Base-by-base conservation (phyloP, 2,113 vertebrate species). In the Calyptommatus sinebrachiatus region DNA sequence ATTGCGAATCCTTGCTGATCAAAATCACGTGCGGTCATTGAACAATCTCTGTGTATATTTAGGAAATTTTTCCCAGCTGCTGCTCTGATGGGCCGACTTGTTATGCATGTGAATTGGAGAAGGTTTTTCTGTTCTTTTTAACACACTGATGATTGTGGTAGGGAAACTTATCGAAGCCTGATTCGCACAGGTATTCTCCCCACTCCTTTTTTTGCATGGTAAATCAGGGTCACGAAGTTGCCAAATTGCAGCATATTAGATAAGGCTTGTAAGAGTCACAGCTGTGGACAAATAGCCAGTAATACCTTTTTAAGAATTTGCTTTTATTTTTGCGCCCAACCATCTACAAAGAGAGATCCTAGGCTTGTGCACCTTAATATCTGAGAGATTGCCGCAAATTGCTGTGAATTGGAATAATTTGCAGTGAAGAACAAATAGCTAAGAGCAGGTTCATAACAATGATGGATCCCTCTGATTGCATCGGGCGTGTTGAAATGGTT, bases 41-140 rank as follows among this genome's bases (percentile, higher is more conserved):
- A 22, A 48, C 1, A 41, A 21, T 29, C 67, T 22, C 21, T 78
- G 8, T 24, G 24, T 35, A 0, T 0, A 1, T 74, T 14, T 7
- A 62, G 48, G 48, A 74, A 76, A 73, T 72, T n/a, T 6, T 12
- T 31, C 0, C 0, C 12, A 71, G 45, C 5, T 35, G 57, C 12
- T 67, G 53, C 3, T 26, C 77, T 68, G 71, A 73, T 53, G 63
- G 62, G 24, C 3, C 9, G 48, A 48, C 46, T 35, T n/a, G 62
- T 29, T 73, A 46, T 66, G 71, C 22, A 35, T 66, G 29, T 73
- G 46, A 80, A 74, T 16, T 20, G 29, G 26, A 62, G 22, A 2
- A 28, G 16, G 22, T 8, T 7, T 35, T 2, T 2, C 26, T 8
- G 4, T 35, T 2, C 2, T 31, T 62, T 62, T 79, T 31, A 18